These are phyloP conservation scores for Drosophila kanekoi DNA, from an alignment of 2,888 invertebrate species.

Conservation along the genomic window DNA sequence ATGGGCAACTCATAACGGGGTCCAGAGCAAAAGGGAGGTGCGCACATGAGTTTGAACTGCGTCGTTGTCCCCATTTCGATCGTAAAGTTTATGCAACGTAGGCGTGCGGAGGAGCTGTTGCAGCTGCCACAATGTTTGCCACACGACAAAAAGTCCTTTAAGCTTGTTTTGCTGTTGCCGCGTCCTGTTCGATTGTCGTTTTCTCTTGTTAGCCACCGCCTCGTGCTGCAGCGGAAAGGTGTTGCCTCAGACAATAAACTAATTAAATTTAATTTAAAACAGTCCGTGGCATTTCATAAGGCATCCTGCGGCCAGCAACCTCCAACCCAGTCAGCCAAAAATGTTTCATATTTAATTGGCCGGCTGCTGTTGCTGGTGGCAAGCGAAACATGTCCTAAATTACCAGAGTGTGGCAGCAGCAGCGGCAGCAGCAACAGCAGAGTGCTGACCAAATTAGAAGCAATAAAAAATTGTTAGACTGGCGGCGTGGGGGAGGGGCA, in stretches of 20 bases:
- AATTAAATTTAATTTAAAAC: conserved; percentile 81
- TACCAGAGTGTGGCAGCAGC: conserved; percentile 40
- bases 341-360: conserved; percentile 59
- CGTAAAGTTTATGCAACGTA: conserved; percentile 38
- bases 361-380: conserved; percentile 47
- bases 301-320: conserved; percentile 41
- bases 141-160: conserved; percentile 47
- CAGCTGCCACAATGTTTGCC: conserved; percentile 48
- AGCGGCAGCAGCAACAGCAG: conserved; percentile 5
- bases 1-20: conserved; percentile 37
- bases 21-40: conserved; percentile 9
- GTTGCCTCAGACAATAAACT: conserved; percentile 74
- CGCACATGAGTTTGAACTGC: neutral
- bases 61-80: conserved; percentile 18
- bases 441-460: conserved; percentile 61
- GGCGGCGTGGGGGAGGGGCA: neutral
- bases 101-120: conserved; percentile 38
- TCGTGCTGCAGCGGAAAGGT: conserved; percentile 55
- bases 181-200: conserved; percentile 1
- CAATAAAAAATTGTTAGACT: conserved; percentile 66
- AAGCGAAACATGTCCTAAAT: conserved; percentile 51
- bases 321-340: conserved; percentile 28
- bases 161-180: conserved; percentile 7
- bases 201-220: conserved; percentile 36
- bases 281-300: conserved; percentile 66